These are phyloP conservation scores for Glareola pratincola DNA, from an alignment of 2,113 vertebrate species.

Conservation along the genomic window DNA sequence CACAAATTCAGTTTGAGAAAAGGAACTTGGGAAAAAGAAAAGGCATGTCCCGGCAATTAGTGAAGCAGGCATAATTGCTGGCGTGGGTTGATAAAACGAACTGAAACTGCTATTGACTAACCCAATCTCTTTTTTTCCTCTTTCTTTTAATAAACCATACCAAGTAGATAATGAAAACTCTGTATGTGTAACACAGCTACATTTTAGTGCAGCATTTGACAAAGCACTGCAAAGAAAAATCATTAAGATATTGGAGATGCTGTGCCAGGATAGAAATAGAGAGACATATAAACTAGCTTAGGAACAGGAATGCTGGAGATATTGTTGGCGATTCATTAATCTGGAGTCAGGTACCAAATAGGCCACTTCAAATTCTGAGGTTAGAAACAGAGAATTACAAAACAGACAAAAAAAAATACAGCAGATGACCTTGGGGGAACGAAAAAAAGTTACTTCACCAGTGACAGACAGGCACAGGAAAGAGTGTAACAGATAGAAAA, in stretches of 20 bases:
- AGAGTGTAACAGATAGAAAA: not conserved
- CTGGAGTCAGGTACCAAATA: not conserved
- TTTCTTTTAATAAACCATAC: not conserved
- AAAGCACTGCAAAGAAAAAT: constrained; percentile 6
- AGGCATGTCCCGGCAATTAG: constrained; percentile 23
- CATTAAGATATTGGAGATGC: not conserved
- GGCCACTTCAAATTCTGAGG: not conserved
- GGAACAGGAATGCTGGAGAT: not conserved
- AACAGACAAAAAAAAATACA: not conserved
- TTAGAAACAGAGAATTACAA: not conserved
- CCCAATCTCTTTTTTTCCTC: not conserved
- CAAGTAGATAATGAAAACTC: not conserved
- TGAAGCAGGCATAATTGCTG: not conserved
- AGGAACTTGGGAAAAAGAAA: not conserved
- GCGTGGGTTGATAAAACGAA: not conserved
- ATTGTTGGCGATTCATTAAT: not conserved
- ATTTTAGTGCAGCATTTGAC: not conserved
- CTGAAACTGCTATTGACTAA: constrained; percentile 30
- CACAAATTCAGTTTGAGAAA: not conserved
- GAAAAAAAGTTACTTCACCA: not conserved
- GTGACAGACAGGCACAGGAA: not conserved
- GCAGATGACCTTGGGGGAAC: not conserved
- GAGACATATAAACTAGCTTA: not conserved
- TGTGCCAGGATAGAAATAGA: not conserved
- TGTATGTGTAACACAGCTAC: not conserved